A percentile compares a stretch with the other conserved stretches of the same genome.
These are phyloP conservation scores for Petroica traversi DNA, from an alignment of 2,113 vertebrate species.

Conservation along the genomic window DNA sequence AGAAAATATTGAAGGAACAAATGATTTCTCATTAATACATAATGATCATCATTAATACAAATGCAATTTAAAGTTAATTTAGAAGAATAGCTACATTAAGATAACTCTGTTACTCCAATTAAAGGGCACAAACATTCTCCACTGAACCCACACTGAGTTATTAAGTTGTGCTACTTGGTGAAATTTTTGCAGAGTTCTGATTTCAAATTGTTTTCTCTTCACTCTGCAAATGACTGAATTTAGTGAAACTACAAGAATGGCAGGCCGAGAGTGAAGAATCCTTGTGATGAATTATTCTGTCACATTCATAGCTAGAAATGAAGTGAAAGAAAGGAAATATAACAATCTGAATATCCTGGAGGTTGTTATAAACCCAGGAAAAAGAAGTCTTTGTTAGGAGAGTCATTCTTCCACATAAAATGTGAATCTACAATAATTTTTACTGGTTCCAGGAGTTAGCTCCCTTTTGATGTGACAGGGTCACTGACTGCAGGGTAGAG, in stretches of 20 bases:
- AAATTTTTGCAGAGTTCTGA: background rate
- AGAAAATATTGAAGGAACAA: constrained; percentile 2
- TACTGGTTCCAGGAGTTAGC: background rate
- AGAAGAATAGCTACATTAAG: constrained; percentile 20
- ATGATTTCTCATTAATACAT: constrained; percentile 40
- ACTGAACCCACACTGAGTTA: background rate
- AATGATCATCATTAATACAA: constrained; percentile 43
- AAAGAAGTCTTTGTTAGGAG: background rate
- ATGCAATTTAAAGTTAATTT: constrained; percentile 5
- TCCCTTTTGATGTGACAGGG: background rate
- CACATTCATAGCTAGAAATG: background rate
- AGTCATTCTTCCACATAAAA: background rate
- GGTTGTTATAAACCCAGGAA: background rate
- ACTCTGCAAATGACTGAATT: background rate
- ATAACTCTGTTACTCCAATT: background rate
- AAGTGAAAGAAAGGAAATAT: background rate
- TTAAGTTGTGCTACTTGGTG: background rate
- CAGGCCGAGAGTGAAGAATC: background rate
- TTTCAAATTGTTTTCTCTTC: background rate
- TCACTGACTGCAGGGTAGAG: background rate
- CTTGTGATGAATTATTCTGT: background rate
- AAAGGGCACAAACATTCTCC: background rate
- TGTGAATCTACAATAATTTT: background rate
- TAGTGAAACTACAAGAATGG: background rate
- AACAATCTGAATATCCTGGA: background rate